Evolutionary conservation across 1,140 invertebrate species (phyloP), one percentile per base, ranked within the genome.

Genomic region (Papilio xuthus): DNA sequence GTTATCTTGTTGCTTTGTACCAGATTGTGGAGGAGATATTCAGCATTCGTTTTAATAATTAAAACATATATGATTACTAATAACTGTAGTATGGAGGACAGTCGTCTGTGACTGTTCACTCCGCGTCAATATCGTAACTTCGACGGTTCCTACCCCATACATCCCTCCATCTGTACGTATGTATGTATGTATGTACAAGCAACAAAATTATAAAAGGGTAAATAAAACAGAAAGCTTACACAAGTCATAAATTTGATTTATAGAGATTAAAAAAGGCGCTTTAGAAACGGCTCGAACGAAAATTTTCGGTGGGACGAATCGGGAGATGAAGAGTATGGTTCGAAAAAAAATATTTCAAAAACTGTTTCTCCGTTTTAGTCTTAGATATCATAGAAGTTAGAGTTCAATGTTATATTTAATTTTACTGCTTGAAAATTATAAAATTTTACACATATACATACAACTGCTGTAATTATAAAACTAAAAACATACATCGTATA

Each of bases 241-340:
- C 92, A 93, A 93, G 90, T 93, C 91, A 93, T 93, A 93, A 93
- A 93, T 93, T 93, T 93, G 92, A 93, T 93, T 93, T 94, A 94
- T 94, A 93, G 92, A 94, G 92, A 93, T 94, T 94, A 94, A 94
- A 94, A 93, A 94, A 94, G 92, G 90, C 92, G 92, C 91, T 92
- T 92, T 92, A 92, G 91, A 92, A 92, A 91, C 88, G 90, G 90
- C 91, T 93, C 90, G 92, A 93, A 93, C 92, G 89, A 92, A 92
- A 93, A 92, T 93, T 92, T 93, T 92, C 90, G 90, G 89, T 91
- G 89, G 90, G 91, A 92, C 90, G 92, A 88, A 92, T 92, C 88
- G 90, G 89, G 88, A 91, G 90, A 92, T 87, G 88, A 85, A 76
- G 85, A 69, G 90, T 91, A 93, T 71, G 80, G 90, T 88, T 50